phyloP scores from a whole-genome alignment of 2,888 invertebrate genomes.

The Bembecia ichneumoniformis region DNA sequence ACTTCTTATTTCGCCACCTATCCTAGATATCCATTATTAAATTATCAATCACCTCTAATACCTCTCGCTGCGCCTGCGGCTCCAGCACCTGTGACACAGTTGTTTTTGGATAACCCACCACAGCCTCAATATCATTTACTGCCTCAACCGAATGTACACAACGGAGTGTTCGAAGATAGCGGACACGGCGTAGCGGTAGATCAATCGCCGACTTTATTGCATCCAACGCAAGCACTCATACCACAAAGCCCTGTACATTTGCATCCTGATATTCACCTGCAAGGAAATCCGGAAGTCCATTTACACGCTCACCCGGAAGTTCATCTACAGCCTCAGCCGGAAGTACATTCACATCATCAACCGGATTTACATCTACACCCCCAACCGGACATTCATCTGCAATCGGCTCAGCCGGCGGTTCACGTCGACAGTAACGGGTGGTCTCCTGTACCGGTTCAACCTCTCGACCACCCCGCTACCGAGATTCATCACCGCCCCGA shows the following conservation, averaged over 20 bases:
- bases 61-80: constrained; percentile 19
- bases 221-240: constrained; percentile 22
- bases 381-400: constrained; percentile 22
- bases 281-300: constrained; percentile 12
- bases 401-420: constrained; percentile 20
- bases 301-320: background rate
- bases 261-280: constrained; percentile 9
- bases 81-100: constrained; percentile 17
- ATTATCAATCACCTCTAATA: constrained; percentile 36
- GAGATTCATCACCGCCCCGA: constrained; percentile 5
- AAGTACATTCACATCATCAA: constrained; percentile 11
- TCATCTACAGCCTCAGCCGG: constrained; percentile 12
- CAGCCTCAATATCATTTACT: constrained; percentile 32
- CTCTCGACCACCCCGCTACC: constrained; percentile 21
- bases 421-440: constrained; percentile 53
- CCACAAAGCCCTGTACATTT: constrained; percentile 5
- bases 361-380: constrained; percentile 5
- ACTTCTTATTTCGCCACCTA: constrained; percentile 59
- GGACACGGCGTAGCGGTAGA: constrained; percentile 23
- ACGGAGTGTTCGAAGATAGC: constrained; percentile 30
- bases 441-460: constrained; percentile 49
- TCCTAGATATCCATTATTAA: constrained; percentile 52
- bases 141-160: constrained; percentile 22
- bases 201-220: constrained; percentile 18
- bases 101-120: constrained; percentile 38